Evolutionary conservation across 2,113 vertebrate species (phyloP).

Genomic region (Sinocyclocheilus maitianheensis): DNA sequence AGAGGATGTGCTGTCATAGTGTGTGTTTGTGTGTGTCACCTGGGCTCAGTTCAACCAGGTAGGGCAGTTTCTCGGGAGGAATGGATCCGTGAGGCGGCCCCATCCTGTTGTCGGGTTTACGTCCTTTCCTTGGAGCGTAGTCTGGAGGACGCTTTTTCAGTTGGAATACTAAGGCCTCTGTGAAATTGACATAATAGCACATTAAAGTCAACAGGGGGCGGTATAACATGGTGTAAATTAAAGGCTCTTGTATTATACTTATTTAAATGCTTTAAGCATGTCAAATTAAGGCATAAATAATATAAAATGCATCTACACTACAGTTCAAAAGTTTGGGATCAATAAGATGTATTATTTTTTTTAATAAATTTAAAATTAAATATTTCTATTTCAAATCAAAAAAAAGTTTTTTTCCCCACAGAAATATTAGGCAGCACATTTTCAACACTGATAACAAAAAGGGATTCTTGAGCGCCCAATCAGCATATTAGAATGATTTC

Average conservation of each 20-base stretch:
- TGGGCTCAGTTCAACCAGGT: conserved; percentile 95
- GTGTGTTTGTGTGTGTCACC: conserved; percentile 72
- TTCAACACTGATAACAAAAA: background rate
- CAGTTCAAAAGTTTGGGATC: background rate
- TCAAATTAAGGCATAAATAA: background rate
- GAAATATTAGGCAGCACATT: background rate
- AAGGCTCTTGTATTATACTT: background rate
- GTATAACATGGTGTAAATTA: background rate
- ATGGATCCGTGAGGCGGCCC: conserved; percentile 74
- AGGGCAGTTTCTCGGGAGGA: conserved; percentile 93
- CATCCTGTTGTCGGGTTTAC: conserved; percentile 85
- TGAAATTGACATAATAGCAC: conserved; percentile 31
- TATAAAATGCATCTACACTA: background rate
- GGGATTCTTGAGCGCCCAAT: background rate
- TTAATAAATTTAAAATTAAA: no score
- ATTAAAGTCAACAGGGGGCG: conserved; percentile 51
- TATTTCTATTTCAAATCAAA: no score
- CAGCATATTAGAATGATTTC: background rate
- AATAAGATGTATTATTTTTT: background rate
- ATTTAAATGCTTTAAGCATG: background rate
- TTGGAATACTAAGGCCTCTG: conserved; percentile 92
- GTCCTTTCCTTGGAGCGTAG: conserved; percentile 83
- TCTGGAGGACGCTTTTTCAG: conserved; percentile 92
- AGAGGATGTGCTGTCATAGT: conserved; percentile 49
- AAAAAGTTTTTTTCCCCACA: no score